Percentiles rank a stretch among this genome's conserved stretches.
These are phyloP conservation scores for Diorhabda carinulata DNA, from an alignment of 1,140 invertebrate species.

Conservation along the genomic window DNA sequence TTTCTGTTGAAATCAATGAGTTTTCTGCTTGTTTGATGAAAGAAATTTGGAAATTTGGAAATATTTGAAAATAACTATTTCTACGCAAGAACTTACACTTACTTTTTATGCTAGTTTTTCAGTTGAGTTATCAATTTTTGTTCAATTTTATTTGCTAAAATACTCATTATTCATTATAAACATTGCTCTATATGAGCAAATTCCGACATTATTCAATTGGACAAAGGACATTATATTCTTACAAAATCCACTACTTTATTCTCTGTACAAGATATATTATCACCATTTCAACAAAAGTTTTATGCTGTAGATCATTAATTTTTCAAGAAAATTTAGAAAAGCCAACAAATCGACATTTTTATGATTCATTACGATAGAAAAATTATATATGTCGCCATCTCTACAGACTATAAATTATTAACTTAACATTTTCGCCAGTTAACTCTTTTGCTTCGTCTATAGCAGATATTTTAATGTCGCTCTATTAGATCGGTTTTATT, in stretches of 20 bases:
- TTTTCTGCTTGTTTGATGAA: too few relatives aligned
- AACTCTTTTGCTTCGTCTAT: slow-evolving; percentile 27
- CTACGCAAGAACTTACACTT: too few relatives aligned
- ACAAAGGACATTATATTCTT: neutral
- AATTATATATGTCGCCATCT: slow-evolving; percentile 30
- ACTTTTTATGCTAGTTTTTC: too few relatives aligned
- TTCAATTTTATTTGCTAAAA: too few relatives aligned
- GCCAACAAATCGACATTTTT: slow-evolving; percentile 21
- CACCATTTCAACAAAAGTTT: slow-evolving; percentile 23
- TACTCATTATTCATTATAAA: neutral
- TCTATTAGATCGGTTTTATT: slow-evolving; percentile 28
- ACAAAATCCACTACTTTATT: neutral
- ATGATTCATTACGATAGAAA: slow-evolving; percentile 9
- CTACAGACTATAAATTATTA: slow-evolving; percentile 30
- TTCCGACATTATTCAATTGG: neutral
- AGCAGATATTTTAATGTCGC: slow-evolving; percentile 27
- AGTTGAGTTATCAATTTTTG: too few relatives aligned
- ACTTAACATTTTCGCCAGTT: slow-evolving; percentile 26
- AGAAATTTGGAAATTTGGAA: too few relatives aligned
- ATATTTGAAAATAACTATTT: too few relatives aligned
- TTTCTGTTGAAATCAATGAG: too few relatives aligned
- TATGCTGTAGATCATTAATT: slow-evolving; percentile 9
- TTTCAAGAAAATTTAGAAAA: slow-evolving; percentile 26
- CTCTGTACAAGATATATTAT: slow-evolving; percentile 22
- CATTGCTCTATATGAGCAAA: too few relatives aligned